Base-by-base conservation (phyloP, 2,113 vertebrate genomes). In the Nasalis larvatus region DNA sequence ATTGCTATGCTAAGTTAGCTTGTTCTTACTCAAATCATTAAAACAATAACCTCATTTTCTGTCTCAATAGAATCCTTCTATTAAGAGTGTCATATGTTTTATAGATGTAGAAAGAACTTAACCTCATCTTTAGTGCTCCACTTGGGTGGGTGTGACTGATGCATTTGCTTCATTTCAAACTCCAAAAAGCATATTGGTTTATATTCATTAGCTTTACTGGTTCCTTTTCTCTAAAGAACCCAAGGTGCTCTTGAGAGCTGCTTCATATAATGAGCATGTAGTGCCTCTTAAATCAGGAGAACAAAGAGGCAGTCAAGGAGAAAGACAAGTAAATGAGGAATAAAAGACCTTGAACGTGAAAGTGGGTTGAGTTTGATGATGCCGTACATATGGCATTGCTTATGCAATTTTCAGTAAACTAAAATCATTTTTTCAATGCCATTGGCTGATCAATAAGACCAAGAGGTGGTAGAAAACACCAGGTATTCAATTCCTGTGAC, bases 381-480 rank as follows among this genome's bases (percentile, higher is more conserved):
- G 56, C 8, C 4, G 8, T 1, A 8, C 2, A 21, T 5, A n/a
- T 2, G 2, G 77, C 3, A 0, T 6, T 4, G 4, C 56, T 32
- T 1, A 8, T 32, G 37, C 8, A 1, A 0, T 13, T 16, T 69
- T 52, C 4, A 32, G 56, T 18, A 30, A 81, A 49, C n/a, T 0
- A 11, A n/a, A n/a, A 9, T 25, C 7, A 0, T n/a, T 32, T 56
- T n/a, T n/a, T 20, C 35, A 1, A 0, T 30, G 11, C 17, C 27
- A 8, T 0, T 13, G 30, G 56, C 30, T 7, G 0, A 23, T 12
- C 17, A 17, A 0, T 27, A 20, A 27, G 56, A 18, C 1, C 1
- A 14, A 35, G 11, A 35, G 18, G 35, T 21, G 25, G 9, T 8
- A 2, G 20, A 68, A 56, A 45, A 32, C 5, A 49, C 14, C 6